Evolutionary conservation across 2,113 vertebrate species (phyloP).

Genomic region (Malurus melanocephalus): DNA sequence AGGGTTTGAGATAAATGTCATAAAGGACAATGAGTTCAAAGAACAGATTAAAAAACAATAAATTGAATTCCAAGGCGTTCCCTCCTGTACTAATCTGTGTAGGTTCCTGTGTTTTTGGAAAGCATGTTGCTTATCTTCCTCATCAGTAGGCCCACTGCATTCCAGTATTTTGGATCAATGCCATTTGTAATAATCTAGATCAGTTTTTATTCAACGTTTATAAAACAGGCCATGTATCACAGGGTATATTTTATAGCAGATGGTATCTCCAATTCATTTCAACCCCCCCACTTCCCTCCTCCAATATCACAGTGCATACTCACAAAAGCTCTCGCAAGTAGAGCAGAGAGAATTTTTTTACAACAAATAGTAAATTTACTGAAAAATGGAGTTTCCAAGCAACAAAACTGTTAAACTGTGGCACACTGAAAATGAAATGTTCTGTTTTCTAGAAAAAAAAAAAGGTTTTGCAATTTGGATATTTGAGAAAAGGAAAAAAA

Average conservation of each 20-base stretch:
- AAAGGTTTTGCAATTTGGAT: background rate
- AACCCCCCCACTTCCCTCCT: conserved; percentile 18
- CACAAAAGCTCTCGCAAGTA: conserved; percentile 32
- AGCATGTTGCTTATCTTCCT: conserved; percentile 69
- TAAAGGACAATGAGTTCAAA: conserved; percentile 74
- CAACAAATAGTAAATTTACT: conserved; percentile 45
- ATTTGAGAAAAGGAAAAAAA: background rate
- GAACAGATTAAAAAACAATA: conserved; percentile 65
- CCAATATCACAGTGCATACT: conserved; percentile 1
- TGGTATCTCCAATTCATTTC: conserved; percentile 56
- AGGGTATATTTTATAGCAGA: conserved; percentile 63
- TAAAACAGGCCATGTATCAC: conserved; percentile 47
- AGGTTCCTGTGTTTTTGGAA: conserved; percentile 76
- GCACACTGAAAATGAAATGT: background rate
- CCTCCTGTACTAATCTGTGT: conserved; percentile 67
- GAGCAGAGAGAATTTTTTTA: conserved; percentile 7
- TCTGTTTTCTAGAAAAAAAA: background rate
- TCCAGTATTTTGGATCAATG: conserved; percentile 64
- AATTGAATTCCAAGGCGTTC: conserved; percentile 72
- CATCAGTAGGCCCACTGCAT: conserved; percentile 66
- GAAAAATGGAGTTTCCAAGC: conserved; percentile 41
- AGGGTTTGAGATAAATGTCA: conserved; percentile 70
- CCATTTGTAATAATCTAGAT: conserved; percentile 62
- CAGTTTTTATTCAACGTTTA: conserved; percentile 62
- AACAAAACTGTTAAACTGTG: conserved; percentile 36